Base-by-base conservation (phyloP, 2,113 vertebrate genomes). In the Corvus hawaiiensis region DNA sequence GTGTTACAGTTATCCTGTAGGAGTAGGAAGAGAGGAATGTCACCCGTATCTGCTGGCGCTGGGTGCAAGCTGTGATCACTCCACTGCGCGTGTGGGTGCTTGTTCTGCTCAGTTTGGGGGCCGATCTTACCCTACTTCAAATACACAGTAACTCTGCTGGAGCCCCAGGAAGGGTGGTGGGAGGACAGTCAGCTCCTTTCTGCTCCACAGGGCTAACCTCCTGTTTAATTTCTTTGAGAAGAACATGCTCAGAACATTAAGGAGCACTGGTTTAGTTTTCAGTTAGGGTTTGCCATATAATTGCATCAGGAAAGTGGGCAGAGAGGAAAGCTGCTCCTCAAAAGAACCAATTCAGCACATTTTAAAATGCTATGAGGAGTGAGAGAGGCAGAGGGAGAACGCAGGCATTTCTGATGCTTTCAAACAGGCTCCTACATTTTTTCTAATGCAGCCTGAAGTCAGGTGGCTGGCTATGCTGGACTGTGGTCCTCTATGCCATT, bases 11-110 rank as follows among this genome's bases (percentile, higher is more conserved):
- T 56, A 39, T 84, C 61, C 76, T 54, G 83, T 64, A 75, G 83
- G 83, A 95, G 88, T 74, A 44, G 82, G 88, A 94, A 87, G 69
- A 95, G 84, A 90, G 49, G 90, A 97, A 89, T 49, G 79, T 33
- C 41, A n/a, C 56, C 48, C 2, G 0, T 88, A 56, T 48, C 52
- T 74, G 55, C 56, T 43, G 69, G 23, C 32, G 33, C 83, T 43
- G 61, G 26, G 37, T 68, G 32, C 61, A 64, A 81, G 69, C 80
- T 95, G 44, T 76, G 72, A 84, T 64, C 64, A 24, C 24, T 20
- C 23, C 20, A 23, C 55, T 3, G 23, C 3, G 27, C 0, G 0
- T 16, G 85, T 46, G 85, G 93, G 89, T 46, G 59, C 81, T 83
- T 81, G 74, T 82, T 90, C 92, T 79, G 61, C 62, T 39, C 54